These are phyloP conservation scores for Cirrhinus molitorella DNA, from an alignment of 2,797 vertebrate genomes.

Conservation along the genomic window DNA sequence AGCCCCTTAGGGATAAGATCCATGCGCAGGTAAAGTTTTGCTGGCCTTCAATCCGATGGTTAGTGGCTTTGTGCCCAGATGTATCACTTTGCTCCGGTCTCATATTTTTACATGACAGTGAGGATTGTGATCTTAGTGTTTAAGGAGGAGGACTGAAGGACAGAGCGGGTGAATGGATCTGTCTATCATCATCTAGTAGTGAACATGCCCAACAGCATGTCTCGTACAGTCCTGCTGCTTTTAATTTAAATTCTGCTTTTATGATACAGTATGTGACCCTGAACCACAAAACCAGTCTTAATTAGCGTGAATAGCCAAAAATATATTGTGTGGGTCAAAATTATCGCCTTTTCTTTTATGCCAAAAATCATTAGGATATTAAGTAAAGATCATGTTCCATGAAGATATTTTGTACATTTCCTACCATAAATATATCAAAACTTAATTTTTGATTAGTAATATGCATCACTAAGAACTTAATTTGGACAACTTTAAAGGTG, in stretches of 20 bases:
- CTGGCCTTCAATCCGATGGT: slow-evolving; percentile 69
- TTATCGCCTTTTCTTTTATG: too few relatives aligned
- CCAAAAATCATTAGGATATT: too few relatives aligned
- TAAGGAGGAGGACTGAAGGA: slow-evolving; percentile 42
- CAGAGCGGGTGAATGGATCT: slow-evolving; percentile 31
- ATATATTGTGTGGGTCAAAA: too few relatives aligned
- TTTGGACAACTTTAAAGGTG: too few relatives aligned
- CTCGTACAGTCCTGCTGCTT: background rate
- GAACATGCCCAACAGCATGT: slow-evolving; percentile 11
- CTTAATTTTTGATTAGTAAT: too few relatives aligned
- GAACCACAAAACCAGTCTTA: too few relatives aligned
- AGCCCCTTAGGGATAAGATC: slow-evolving; percentile 67
- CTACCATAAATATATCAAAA: too few relatives aligned
- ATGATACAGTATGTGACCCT: background rate
- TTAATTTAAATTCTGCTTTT: background rate
- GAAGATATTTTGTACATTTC: too few relatives aligned
- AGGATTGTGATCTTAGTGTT: slow-evolving; percentile 34
- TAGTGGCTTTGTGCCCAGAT: slow-evolving; percentile 66
- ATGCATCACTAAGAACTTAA: too few relatives aligned
- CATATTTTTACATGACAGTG: slow-evolving; percentile 46
- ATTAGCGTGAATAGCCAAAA: too few relatives aligned
- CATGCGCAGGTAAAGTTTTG: slow-evolving; percentile 73
- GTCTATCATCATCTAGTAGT: background rate
- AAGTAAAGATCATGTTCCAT: too few relatives aligned
- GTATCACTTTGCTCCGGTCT: slow-evolving; percentile 41